phyloP scores from a whole-genome alignment of 2,797 vertebrate genomes.

The Eupleurogrammus muticus region DNA sequence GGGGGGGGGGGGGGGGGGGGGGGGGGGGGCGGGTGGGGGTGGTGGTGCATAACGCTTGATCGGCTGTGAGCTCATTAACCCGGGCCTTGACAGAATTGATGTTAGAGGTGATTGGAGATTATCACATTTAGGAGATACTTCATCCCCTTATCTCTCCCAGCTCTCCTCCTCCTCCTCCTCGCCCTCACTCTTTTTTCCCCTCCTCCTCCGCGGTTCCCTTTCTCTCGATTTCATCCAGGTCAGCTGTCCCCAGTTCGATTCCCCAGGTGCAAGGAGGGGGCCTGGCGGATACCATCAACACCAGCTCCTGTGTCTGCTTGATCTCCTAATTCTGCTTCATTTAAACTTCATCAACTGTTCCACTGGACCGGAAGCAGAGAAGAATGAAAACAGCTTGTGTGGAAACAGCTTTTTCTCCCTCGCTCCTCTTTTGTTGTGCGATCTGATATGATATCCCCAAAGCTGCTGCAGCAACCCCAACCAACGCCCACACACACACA shows the following conservation, averaged over 20 bases:
- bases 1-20: conserved; percentile 33
- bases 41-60: conserved; percentile 86
- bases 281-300: conserved; percentile 81
- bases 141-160: conserved; percentile 78
- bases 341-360: conserved; percentile 99
- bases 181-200: conserved; percentile 68
- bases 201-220: conserved; percentile 51
- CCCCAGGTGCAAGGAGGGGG: conserved; percentile 50
- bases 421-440: conserved; percentile 82
- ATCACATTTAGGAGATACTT: conserved; percentile 94
- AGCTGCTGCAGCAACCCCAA: conserved; percentile 56
- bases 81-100: conserved; percentile 90
- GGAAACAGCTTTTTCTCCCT: conserved; percentile 76
- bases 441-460: conserved; percentile 83
- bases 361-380: conserved; percentile 98
- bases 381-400: conserved; percentile 91
- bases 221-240: conserved; percentile 86
- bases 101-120: conserved; percentile 98
- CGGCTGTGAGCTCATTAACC: conserved; percentile 96
- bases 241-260: conserved; percentile 81
- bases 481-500: conserved; percentile 28
- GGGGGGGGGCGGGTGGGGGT: conserved; percentile 40
- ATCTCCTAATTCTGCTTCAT: conserved; percentile 99
- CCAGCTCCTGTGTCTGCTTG: conserved; percentile 84
- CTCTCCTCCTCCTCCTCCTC: conserved; percentile 51